A percentile compares a stretch with the other conserved stretches of the same genome.
Conservation (phyloP, 2,113 vertebrate species). For the Verasper variegatus region DNA sequence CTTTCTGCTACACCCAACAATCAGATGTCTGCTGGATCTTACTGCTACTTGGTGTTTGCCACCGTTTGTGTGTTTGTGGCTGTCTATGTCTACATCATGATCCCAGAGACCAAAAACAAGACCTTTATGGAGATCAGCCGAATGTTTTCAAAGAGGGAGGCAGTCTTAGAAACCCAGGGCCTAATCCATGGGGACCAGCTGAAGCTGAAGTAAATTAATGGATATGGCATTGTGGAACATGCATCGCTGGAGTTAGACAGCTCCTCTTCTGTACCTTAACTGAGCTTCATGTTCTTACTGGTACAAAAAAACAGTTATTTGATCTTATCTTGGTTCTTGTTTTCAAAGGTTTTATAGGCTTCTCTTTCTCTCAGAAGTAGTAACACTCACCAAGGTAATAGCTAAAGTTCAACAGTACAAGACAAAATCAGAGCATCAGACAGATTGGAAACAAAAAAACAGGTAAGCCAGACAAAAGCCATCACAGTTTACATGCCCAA, state of each 20-base stretch:
- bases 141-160: slow-evolving; percentile 83
- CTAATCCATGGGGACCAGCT: slow-evolving; percentile 71
- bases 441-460: no score
- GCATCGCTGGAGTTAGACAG: slow-evolving; percentile 81
- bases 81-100: slow-evolving; percentile 82
- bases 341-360: background rate
- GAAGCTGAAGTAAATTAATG: slow-evolving; percentile 82
- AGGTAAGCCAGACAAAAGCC: background rate
- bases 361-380: background rate
- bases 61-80: slow-evolving; percentile 85
- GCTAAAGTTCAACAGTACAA: background rate
- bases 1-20: background rate
- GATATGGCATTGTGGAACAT: slow-evolving; percentile 85
- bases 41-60: slow-evolving; percentile 90
- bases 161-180: slow-evolving; percentile 57
- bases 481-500: background rate
- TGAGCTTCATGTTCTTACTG: background rate
- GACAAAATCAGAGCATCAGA: no score
- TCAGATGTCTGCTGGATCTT: slow-evolving; percentile 88
- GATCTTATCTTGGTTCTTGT: background rate
- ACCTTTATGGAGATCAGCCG: slow-evolving; percentile 92
- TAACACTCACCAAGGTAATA: background rate
- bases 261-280: slow-evolving; percentile 74
- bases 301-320: background rate
- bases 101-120: slow-evolving; percentile 93